phyloP scores from a whole-genome alignment of 1,140 invertebrate genomes.

The Drosophila pruinosa region DNA sequence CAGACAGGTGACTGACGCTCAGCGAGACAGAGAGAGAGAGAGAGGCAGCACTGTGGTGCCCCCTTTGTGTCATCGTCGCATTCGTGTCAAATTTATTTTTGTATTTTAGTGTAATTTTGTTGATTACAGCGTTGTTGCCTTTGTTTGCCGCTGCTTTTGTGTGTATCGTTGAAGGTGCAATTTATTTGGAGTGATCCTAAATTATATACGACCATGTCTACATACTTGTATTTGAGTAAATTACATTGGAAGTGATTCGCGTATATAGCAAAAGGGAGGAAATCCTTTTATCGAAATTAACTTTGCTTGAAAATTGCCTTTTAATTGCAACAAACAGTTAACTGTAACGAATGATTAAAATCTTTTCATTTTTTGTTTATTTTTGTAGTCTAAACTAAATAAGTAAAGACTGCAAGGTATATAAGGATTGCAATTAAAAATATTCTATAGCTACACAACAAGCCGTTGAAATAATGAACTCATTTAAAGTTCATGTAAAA shows the following conservation, averaged over 20 bases:
- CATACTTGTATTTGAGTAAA: slow-evolving; percentile 3
- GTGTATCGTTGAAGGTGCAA: slow-evolving; percentile 60
- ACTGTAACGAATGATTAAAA: no score
- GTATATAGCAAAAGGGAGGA: neutral
- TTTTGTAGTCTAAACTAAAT: no score
- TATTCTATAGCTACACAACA: neutral
- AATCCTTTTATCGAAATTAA: slow-evolving; percentile 8
- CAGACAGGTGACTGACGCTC: slow-evolving; percentile 1
- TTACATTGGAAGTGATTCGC: slow-evolving; percentile 8
- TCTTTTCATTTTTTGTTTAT: no score
- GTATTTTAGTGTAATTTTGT: slow-evolving; percentile 80
- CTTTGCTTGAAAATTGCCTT: neutral
- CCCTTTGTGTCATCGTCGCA: slow-evolving; percentile 76
- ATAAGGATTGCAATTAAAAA: no score
- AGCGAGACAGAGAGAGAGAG: neutral
- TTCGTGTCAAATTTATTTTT: slow-evolving; percentile 80
- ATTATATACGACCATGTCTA: slow-evolving; percentile 47
- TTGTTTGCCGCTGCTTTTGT: slow-evolving; percentile 27
- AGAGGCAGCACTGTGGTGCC: neutral
- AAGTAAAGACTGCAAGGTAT: no score
- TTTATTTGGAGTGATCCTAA: slow-evolving; percentile 73
- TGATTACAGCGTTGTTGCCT: slow-evolving; percentile 72
- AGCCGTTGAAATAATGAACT: slow-evolving; percentile 8
- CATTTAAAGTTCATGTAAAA: slow-evolving; percentile 8
- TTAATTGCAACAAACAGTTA: no score